phyloP scores from a whole-genome alignment of 2,113 vertebrate genomes.

The Silurus glanis region DNA sequence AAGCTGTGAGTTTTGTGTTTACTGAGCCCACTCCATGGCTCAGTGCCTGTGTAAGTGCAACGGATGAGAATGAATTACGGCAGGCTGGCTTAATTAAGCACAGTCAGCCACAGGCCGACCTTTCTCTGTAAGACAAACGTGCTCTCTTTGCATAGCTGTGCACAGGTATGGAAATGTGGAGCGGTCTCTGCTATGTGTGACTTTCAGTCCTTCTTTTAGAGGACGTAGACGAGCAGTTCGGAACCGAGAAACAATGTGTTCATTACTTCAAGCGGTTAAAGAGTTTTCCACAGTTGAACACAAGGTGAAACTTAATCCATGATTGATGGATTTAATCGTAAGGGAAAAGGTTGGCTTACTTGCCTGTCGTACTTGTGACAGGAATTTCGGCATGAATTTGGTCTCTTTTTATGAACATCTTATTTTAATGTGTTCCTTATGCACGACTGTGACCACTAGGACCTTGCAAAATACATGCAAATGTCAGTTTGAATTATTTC shows the following conservation, averaged over 20 bases:
- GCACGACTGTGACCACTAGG: neutral
- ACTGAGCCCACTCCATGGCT: neutral
- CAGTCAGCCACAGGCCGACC: constrained; percentile 50
- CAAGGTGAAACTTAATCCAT: constrained; percentile 4
- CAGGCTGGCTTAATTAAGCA: constrained; percentile 66
- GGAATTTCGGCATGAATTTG: neutral
- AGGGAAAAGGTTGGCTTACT: neutral
- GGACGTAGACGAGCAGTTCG: constrained; percentile 52
- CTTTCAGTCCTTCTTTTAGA: constrained; percentile 65
- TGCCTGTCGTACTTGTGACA: neutral
- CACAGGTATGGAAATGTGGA: constrained; percentile 44
- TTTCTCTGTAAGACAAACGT: constrained; percentile 61
- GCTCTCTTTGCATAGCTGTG: constrained; percentile 35
- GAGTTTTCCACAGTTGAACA: constrained; percentile 5
- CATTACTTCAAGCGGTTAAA: constrained; percentile 22
- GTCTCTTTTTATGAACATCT: neutral
- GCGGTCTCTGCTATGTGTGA: constrained; percentile 58
- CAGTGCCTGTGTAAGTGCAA: constrained; percentile 27
- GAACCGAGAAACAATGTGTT: constrained; percentile 23
- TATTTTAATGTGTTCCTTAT: neutral
- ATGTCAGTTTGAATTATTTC: constrained; percentile 8
- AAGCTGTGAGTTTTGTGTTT: constrained; percentile 20
- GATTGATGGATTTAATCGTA: neutral
- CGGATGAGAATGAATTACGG: constrained; percentile 46
- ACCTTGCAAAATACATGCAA: neutral